phyloP scores from a whole-genome alignment of 2,888 invertebrate genomes.

The Altica lythri region DNA sequence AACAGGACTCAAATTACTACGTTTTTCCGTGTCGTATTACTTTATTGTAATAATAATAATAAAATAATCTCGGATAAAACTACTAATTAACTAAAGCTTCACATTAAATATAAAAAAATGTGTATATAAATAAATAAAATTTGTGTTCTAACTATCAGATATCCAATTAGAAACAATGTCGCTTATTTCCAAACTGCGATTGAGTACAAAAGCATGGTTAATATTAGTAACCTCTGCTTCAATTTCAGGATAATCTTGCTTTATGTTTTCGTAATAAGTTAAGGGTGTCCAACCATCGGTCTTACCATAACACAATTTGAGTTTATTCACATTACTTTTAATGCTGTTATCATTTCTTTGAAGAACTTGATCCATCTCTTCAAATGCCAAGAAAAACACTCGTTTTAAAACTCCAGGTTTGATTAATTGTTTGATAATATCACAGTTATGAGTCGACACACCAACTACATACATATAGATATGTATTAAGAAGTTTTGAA shows the following conservation, averaged over 20 bases:
- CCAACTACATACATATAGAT: conserved; percentile 62
- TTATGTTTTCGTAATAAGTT: conserved; percentile 70
- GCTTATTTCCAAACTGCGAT: conserved; percentile 64
- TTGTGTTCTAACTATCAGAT: conserved; percentile 23
- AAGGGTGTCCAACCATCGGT: conserved; percentile 85
- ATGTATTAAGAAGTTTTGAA: conserved; percentile 61
- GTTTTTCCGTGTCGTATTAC: too few species aligned
- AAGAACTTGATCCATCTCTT: conserved; percentile 79
- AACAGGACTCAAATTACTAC: too few species aligned
- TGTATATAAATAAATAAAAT: conserved; percentile 7
- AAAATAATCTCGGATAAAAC: too few species aligned
- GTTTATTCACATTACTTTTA: conserved; percentile 61
- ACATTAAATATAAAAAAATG: too few species aligned
- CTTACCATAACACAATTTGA: conserved; percentile 80
- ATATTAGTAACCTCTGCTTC: conserved; percentile 64
- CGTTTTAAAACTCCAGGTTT: conserved; percentile 66
- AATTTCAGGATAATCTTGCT: conserved; percentile 63
- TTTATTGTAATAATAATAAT: too few species aligned
- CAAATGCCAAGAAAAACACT: conserved; percentile 71
- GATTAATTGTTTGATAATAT: conserved; percentile 62
- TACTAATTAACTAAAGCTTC: too few species aligned
- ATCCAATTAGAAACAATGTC: conserved; percentile 50
- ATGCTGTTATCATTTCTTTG: conserved; percentile 69
- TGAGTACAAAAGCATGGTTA: conserved; percentile 82
- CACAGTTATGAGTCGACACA: conserved; percentile 60